Base-by-base conservation (phyloP, 2,888 invertebrate species). In the Meiosimyza decipiens region DNA sequence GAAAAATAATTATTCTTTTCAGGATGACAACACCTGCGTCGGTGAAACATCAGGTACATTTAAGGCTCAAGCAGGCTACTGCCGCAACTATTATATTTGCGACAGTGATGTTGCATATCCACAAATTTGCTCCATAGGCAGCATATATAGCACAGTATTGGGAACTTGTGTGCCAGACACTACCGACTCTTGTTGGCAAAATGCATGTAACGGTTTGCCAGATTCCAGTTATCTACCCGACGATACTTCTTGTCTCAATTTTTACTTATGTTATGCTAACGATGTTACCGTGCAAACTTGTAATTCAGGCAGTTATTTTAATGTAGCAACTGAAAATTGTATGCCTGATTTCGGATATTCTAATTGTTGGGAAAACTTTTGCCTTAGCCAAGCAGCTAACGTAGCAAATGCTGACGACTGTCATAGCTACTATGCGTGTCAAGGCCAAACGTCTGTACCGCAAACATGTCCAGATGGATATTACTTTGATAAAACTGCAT, bases 61-160 rank as follows among this genome's bases (percentile, higher is more conserved):
- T 55, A 5, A 84, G 3, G 50, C 81, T 2, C 74, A 81, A n/a
- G 6, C 72, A 0, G 77, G 70, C 0, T 78, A 72, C 49, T 85
- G 85, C 59, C 74, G 73, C 2, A 75, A 79, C 15, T 86, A 74
- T 71, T 80, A 76, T 57, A 79, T 83, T 54, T 85, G 85, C 65
- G 72, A 78, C 15, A 69, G 79, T 5, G 78, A 82, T 22, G 0
- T 72, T 67, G 81, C 84, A 0, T 80, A 81, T 73, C 73, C 79
- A 1, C 84, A 85, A 65, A 69, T 1, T 7, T 85, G 85, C 55
- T 73, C 73, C 11, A 2, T 40, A 0, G 82, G 82, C 50, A 83
- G 81, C 52, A 76, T 70, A 33, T 85, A 83, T 50, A 33, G 51
- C 0, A 66, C 49, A 0, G 13, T 33, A 28, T 28, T 0, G 60